Evolutionary conservation across 2,113 vertebrate genomes (phyloP).

Genomic region (Dissostichus mawsoni): DNA sequence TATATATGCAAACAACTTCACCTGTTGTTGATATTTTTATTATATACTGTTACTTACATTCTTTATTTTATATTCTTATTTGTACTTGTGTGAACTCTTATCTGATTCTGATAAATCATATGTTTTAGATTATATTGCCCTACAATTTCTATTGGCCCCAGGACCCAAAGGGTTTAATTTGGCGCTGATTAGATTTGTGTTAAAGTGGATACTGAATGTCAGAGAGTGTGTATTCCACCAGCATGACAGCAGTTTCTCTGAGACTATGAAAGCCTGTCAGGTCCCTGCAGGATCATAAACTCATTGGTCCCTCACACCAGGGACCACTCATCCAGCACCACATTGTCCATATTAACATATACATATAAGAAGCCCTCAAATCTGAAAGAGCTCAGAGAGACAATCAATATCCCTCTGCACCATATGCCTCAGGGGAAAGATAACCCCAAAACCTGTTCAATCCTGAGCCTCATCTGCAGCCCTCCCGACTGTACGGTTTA

Average conservation of each 20-base stretch:
- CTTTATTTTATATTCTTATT: too few species aligned
- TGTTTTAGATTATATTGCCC: not conserved
- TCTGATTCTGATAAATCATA: too few species aligned
- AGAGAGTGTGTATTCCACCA: not conserved
- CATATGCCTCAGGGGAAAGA: constrained; percentile 1
- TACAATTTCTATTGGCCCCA: not conserved
- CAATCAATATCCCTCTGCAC: constrained; percentile 27
- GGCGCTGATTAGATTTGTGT: not conserved
- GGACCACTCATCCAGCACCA: not conserved
- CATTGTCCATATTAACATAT: constrained; percentile 20
- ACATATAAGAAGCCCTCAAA: constrained; percentile 3
- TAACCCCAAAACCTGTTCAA: constrained; percentile 13
- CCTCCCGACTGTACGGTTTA: constrained; percentile 14
- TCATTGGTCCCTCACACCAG: constrained; percentile 15
- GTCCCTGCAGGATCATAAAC: constrained; percentile 34
- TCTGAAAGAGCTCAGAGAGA: constrained; percentile 28
- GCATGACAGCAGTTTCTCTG: constrained; percentile 1
- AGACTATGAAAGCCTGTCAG: constrained; percentile 7
- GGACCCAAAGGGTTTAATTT: not conserved
- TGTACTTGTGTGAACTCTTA: too few species aligned
- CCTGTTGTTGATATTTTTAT: too few species aligned
- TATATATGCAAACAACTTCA: too few species aligned
- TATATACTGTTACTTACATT: too few species aligned
- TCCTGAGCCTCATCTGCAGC: constrained; percentile 7
- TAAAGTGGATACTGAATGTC: not conserved